Conservation (phyloP, 1,140 invertebrate species). For the Diuraphis noxia region DNA sequence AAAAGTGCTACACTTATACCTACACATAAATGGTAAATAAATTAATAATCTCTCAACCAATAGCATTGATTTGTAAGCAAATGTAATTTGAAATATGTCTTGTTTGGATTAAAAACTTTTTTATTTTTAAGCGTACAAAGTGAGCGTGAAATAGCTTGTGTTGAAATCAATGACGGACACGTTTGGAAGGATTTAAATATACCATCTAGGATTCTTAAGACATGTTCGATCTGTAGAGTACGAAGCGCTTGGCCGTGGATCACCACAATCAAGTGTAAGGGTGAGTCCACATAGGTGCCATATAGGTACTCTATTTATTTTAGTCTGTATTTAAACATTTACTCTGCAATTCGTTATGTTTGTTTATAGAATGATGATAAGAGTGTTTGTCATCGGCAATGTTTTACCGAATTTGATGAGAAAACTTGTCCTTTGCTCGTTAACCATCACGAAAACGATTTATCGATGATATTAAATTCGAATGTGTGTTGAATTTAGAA, state of each 20-base stretch:
- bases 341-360: neutral
- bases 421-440: neutral
- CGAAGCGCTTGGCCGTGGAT: neutral
- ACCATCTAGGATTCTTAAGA: neutral
- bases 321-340: neutral
- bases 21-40: neutral
- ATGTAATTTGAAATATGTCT: neutral
- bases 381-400: neutral
- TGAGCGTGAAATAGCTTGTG: neutral
- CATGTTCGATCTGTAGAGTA: neutral
- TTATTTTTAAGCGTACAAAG: neutral
- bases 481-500: neutral
- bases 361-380: neutral
- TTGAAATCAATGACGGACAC: neutral
- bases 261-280: neutral
- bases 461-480: neutral
- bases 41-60: neutral
- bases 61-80: neutral
- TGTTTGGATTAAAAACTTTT: neutral
- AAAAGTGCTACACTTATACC: neutral
- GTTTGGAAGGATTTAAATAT: neutral
- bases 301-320: neutral
- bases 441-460: neutral
- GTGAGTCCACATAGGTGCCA: neutral
- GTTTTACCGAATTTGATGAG: neutral